Percentiles rank a stretch among this genome's conserved stretches.
phyloP scores from a whole-genome alignment of 1,140 invertebrate genomes.

The Drosophila nannoptera region DNA sequence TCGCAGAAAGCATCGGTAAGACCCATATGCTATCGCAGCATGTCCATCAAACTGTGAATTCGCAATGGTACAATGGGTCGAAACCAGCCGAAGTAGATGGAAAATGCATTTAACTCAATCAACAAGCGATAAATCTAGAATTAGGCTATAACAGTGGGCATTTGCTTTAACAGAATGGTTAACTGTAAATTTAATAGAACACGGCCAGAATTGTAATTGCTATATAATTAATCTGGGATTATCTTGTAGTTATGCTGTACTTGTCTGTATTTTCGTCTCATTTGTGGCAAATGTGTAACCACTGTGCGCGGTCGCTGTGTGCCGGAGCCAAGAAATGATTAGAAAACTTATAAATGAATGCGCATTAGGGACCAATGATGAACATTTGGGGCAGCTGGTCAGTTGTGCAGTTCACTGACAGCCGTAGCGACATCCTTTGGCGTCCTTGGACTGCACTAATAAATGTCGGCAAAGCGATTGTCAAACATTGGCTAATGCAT shows the following conservation, averaged over 20 bases:
- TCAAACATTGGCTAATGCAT: slow-evolving; percentile 65
- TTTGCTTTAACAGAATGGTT: background rate
- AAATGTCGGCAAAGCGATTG: slow-evolving; percentile 67
- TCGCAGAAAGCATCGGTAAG: slow-evolving; percentile 76
- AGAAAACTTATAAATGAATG: slow-evolving; percentile 64
- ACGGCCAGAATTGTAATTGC: background rate
- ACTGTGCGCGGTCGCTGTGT: slow-evolving; percentile 19
- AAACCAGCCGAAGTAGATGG: background rate
- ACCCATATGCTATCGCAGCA: slow-evolving; percentile 30
- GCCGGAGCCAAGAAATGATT: slow-evolving; percentile 59
- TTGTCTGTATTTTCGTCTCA: background rate
- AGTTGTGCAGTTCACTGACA: slow-evolving; percentile 27
- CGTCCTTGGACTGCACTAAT: slow-evolving; percentile 70
- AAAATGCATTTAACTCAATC: background rate
- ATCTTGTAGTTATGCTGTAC: background rate
- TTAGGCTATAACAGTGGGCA: background rate
- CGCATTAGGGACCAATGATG: slow-evolving; percentile 49
- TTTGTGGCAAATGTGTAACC: background rate
- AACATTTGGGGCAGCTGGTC: slow-evolving; percentile 26
- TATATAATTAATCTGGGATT: background rate
- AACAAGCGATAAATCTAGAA: too few relatives aligned
- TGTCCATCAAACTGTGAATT: slow-evolving; percentile 31
- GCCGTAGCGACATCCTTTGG: slow-evolving; percentile 23
- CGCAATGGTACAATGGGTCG: slow-evolving; percentile 8
- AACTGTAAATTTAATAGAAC: too few relatives aligned